Conservation (phyloP, 1,140 invertebrate genomes). For the Thrips palmi region DNA sequence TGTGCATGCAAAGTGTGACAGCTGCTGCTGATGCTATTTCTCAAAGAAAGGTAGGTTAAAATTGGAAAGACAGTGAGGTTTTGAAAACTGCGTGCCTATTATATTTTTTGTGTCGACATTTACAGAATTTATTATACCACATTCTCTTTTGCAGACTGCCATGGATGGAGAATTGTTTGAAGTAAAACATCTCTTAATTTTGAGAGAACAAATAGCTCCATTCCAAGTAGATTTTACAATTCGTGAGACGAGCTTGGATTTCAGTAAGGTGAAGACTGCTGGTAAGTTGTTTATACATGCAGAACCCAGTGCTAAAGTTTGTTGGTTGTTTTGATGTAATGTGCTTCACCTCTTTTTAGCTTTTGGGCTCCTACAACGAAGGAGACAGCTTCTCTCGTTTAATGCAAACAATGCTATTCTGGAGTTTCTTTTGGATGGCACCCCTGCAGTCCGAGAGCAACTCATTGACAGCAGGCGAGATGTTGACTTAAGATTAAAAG, state of each 20-base stretch:
- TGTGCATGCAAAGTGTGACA: constrained; percentile 80
- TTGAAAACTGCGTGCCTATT: too few species aligned
- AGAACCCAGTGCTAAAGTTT: too few species aligned
- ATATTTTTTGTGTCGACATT: neutral
- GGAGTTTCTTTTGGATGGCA: constrained; percentile 79
- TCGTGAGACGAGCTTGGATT: constrained; percentile 81
- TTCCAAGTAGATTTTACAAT: constrained; percentile 93
- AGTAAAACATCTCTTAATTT: constrained; percentile 92
- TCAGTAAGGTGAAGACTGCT: constrained; percentile 70
- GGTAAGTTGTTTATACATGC: constrained; percentile 19
- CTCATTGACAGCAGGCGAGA: constrained; percentile 86
- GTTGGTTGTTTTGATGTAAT: constrained; percentile 3
- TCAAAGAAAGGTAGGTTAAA: constrained; percentile 29
- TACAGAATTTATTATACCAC: neutral
- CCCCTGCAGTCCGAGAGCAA: constrained; percentile 81
- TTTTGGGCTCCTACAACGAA: constrained; percentile 67
- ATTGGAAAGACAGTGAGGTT: too few species aligned
- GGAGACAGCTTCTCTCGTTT: constrained; percentile 69
- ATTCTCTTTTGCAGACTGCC: constrained; percentile 28
- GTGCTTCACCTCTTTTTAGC: constrained; percentile 29
- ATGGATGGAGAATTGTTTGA: constrained; percentile 93
- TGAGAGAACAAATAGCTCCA: constrained; percentile 93
- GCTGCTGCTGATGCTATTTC: constrained; percentile 53
- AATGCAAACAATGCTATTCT: constrained; percentile 79
- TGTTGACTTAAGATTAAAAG: constrained; percentile 80